Evolutionary conservation across 2,113 vertebrate species (phyloP).

Genomic region (Callionymus lyra): DNA sequence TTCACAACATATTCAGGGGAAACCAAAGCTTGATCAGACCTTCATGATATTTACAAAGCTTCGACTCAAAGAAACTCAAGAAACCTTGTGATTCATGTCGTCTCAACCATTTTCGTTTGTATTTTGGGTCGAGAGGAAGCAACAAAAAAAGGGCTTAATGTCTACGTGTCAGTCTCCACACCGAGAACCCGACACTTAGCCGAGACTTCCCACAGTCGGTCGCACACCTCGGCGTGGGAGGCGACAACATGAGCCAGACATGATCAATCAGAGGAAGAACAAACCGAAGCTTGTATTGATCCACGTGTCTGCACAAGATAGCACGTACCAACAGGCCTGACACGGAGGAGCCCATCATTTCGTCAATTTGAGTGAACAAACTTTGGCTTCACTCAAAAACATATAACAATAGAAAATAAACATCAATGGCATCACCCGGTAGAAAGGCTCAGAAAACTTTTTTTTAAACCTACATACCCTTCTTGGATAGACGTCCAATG

Average conservation of each 20-base stretch:
- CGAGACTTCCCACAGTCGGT: conserved; percentile 28
- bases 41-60: too few species aligned
- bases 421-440: too few species aligned
- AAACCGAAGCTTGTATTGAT: neutral
- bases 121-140: conserved; percentile 15
- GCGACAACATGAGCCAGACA: neutral
- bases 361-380: too few species aligned
- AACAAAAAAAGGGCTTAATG: conserved; percentile 26
- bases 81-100: too few species aligned
- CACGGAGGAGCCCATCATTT: too few species aligned
- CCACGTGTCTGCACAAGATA: neutral
- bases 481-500: too few species aligned
- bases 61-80: neutral
- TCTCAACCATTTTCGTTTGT: neutral
- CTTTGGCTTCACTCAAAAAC: too few species aligned
- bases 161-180: conserved; percentile 30
- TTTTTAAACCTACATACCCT: too few species aligned
- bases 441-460: too few species aligned
- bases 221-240: conserved; percentile 11
- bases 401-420: too few species aligned
- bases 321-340: neutral
- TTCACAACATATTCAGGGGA: neutral
- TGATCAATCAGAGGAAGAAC: neutral
- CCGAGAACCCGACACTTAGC: conserved; percentile 30
- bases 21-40: too few species aligned